Base-by-base conservation (phyloP, 2,797 vertebrate genomes). In the Rhabdophis nuchalis region DNA sequence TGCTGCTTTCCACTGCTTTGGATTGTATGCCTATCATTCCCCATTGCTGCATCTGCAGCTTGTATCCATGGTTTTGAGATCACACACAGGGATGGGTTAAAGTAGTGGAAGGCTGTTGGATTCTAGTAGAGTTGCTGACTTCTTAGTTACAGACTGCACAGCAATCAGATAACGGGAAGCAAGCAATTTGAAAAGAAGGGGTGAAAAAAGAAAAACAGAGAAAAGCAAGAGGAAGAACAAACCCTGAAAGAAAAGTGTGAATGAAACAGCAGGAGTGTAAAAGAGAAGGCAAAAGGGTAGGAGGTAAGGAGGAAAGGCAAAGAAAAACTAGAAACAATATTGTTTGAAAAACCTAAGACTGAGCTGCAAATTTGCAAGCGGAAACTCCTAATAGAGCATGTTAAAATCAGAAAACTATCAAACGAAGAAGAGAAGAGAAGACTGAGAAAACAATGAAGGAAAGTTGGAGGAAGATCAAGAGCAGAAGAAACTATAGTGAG, bases 31-130 rank as follows among this genome's bases (percentile, higher is more conserved):
- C 89, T 0, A 0, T 94, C 94, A 86, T 54, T 95, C 94, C 95
- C 93, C 95, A 93, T 86, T 6, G 90, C 92, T n/a, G 36, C 95
- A 93, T 96, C 94, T 27, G 92, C 95, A 95, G 95, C 86, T 11
- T 93, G 95, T 94, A 92, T 96, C 96, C 94, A 90, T 85, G 92
- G 95, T 95, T 96, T 96, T 96, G 96, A 97, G 97, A 96, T 97
- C 97, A 97, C 97, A 97, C 91, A 93, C 90, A 93, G 97, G 97
- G 97, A 97, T 97, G 97, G 97, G 97, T 97, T 97, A 97, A 97
- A 97, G 97, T 97, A 97, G 97, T 94, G 88, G 96, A 96, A 97
- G 97, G 97, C 97, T 95, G 97, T 96, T 96, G 96, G 95, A 97
- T 96, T 95, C 95, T 96, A 96, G 95, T 95, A 2, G 96, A 97